Evolutionary conservation across 2,113 vertebrate species (phyloP), one percentile per base, ranked within the genome.

Genomic region (Xenopus laevis): DNA sequence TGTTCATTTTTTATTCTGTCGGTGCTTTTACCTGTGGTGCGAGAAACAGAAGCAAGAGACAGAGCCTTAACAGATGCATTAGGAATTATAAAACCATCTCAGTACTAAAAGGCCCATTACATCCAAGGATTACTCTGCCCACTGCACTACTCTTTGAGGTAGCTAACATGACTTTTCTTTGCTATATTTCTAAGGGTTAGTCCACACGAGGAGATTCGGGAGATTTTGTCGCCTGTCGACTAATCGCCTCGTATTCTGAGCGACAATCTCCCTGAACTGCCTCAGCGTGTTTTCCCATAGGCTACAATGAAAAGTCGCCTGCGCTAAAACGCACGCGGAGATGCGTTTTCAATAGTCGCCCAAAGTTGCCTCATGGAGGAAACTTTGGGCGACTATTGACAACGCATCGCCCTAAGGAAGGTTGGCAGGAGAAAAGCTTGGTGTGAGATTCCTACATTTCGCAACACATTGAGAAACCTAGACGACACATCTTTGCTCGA

Each of bases 51-150:
- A 68, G 66, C 73, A 68, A 21, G 62, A 69, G 73, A 68, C 73
- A 75, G 73, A 75, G 69, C 73, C 73, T 69, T 75, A 75, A 75
- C 73, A 75, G 66, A 75, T 69, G 73, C 73, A 75, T 75, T 75
- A 75, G 65, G 73, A 75, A 75, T 75, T 75, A 75, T 75, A 75
- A 75, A 69, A 75, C 65, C 73, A 75, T 75, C 65, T 68, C 73
- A 62, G 73, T 58, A 68, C 73, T 75, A 68, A 75, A 69, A 75
- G 73, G 73, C 65, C 73, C 73, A 75, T 75, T 75, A 75, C 58
- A 75, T 75, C 46, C 27, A 45, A 75, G 73, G 65, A 69, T 75
- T 75, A 75, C 73, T 69, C 65, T 75, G 20, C 58, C 66, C 44
- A 11, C 73, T 53, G 73, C 73, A 75, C 68, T 75, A 69, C 45